These are phyloP conservation scores for Beris chalybata DNA, from an alignment of 2,888 invertebrate genomes.

Conservation along the genomic window DNA sequence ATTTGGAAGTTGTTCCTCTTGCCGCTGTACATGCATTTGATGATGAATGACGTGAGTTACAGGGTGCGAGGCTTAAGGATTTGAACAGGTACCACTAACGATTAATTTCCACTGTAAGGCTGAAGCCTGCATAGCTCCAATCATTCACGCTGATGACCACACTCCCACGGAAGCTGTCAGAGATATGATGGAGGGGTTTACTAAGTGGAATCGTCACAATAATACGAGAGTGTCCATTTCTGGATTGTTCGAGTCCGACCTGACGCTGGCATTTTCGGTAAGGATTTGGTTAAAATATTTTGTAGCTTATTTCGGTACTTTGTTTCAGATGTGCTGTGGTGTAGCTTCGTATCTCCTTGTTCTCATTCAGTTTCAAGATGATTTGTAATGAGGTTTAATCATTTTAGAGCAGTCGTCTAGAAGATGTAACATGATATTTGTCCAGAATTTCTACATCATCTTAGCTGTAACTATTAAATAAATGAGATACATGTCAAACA, in stretches of 20 bases:
- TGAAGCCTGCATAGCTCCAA: conserved; percentile 3
- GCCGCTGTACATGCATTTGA: conserved; percentile 19
- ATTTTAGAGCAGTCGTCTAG: no score
- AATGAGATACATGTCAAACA: no score
- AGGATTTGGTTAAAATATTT: background rate
- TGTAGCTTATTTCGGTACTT: background rate
- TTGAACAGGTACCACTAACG: background rate
- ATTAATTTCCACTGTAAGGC: conserved; percentile 10
- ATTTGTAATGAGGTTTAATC: no score
- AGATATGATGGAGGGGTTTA: background rate
- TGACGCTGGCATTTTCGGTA: conserved; percentile 29
- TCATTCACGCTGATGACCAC: conserved; percentile 14
- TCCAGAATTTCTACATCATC: no score
- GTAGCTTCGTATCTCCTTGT: conserved; percentile 24
- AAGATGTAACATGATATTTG: no score
- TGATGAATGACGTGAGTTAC: background rate
- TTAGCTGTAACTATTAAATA: no score
- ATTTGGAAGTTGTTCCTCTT: conserved; percentile 11
- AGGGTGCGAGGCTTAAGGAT: background rate
- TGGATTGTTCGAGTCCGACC: conserved; percentile 24
- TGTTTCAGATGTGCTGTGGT: conserved; percentile 19
- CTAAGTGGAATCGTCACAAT: conserved; percentile 31
- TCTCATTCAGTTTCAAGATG: conserved; percentile 20
- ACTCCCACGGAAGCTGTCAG: background rate
- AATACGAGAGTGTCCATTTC: conserved; percentile 11